Evolutionary conservation across 2,888 invertebrate species (phyloP), one percentile per base, ranked within the genome.

Genomic region (Campaea margaritaria): DNA sequence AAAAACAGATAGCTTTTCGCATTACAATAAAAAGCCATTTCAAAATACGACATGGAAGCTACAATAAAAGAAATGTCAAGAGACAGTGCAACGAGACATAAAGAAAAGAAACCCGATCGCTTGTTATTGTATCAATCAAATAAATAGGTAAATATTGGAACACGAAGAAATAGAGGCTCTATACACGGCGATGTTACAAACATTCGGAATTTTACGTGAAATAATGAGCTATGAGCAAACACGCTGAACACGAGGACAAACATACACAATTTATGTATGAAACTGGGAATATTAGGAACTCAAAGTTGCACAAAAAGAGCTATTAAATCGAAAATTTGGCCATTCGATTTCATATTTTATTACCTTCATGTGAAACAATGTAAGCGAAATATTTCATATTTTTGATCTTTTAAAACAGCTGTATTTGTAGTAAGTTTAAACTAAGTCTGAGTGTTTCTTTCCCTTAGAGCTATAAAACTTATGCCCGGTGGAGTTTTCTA

Each of bases 171-270:
- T 69, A 74, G 77, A 76, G 76, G 72, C 65, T 43, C 10, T 16
- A 15, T 67, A 78, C 21, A 21, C 71, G 73, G 76, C 78, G 76
- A 78, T 76, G 75, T 84, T 76, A 74, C 73, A 81, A 81, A 83
- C 76, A 81, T 66, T 69, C 58, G 68, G 70, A 73, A 76, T 75
- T 82, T 74, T 76, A 80, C 70, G 73, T 74, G 75, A 83, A 85
- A 87, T 89, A 89, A 89, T 86, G 88, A 89, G 85, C 81, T 74
- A 69, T 71, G 76, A 70, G 76, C 79, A 88, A 86, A 87, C 78
- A 85, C 56, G 55, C 72, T 69, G 66, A 75, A 77, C 74, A 78
- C 73, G 79, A 75, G 74, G 68, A 76, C 75, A 79, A 80, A 77
- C 73, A 61, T 27, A 14, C 14, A 76, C 49, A 53, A 43, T 51